These are phyloP conservation scores for Hemistola chrysoprasaria DNA, from an alignment of 2,888 invertebrate genomes.

Conservation along the genomic window DNA sequence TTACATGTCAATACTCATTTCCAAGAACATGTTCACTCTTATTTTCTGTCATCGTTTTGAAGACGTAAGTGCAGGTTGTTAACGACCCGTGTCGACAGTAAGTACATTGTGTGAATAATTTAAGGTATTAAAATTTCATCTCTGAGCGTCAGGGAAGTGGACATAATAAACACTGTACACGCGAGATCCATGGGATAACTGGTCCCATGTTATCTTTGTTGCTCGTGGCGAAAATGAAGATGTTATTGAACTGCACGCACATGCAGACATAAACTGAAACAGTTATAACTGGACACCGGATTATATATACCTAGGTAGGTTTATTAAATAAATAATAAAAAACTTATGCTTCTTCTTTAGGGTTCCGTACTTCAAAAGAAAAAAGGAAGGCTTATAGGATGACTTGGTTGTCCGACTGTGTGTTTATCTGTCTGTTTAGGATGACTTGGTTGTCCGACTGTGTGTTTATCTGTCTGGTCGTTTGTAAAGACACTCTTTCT, in stretches of 20 bases:
- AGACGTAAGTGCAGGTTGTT: slow-evolving; percentile 48
- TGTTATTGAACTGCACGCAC: slow-evolving; percentile 17
- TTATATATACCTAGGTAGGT: too few relatives aligned
- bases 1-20: slow-evolving; percentile 44
- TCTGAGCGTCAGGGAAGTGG: slow-evolving; percentile 34
- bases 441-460: too few relatives aligned
- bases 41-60: slow-evolving; percentile 47
- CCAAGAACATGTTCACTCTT: slow-evolving; percentile 35
- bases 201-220: slow-evolving; percentile 26
- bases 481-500: too few relatives aligned
- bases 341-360: too few relatives aligned
- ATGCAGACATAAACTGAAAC: not conserved
- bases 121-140: slow-evolving; percentile 49
- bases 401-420: too few relatives aligned
- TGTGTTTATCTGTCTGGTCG: too few relatives aligned
- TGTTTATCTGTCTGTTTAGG: too few relatives aligned
- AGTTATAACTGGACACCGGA: too few relatives aligned
- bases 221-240: slow-evolving; percentile 16
- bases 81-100: slow-evolving; percentile 49
- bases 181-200: slow-evolving; percentile 33
- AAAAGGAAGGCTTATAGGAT: too few relatives aligned
- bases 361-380: too few relatives aligned
- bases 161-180: slow-evolving; percentile 50
- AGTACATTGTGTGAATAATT: slow-evolving; percentile 52
- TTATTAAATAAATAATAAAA: too few relatives aligned